Evolutionary conservation across 2,888 invertebrate genomes (phyloP).

Genomic region (Carpatolechia fugitivella): DNA sequence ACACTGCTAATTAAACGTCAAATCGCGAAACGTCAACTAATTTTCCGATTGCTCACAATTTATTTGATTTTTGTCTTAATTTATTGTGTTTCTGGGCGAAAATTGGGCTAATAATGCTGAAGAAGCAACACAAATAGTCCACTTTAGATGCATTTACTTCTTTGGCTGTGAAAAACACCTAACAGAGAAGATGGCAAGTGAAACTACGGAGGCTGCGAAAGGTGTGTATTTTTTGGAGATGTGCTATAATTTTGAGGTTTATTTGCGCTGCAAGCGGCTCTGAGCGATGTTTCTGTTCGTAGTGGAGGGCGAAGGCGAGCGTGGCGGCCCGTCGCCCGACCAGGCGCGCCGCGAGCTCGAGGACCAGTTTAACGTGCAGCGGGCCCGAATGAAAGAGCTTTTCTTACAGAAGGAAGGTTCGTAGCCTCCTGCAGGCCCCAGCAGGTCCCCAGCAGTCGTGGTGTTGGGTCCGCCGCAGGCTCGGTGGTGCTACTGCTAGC

Average conservation of each 20-base stretch:
- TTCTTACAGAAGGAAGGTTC: conserved; percentile 96
- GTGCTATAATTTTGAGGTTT: conserved; percentile 33
- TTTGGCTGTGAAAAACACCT: conserved; percentile 1
- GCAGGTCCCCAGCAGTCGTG: conserved; percentile 21
- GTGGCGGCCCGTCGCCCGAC: conserved; percentile 44
- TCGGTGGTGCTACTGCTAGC: background rate
- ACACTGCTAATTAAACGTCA: conserved; percentile 21
- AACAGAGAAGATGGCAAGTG: conserved; percentile 50
- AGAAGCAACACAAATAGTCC: conserved; percentile 6
- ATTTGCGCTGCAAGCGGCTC: conserved; percentile 48
- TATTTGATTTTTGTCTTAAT: conserved; percentile 22
- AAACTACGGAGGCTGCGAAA: conserved; percentile 48
- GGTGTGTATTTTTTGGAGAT: conserved; percentile 59
- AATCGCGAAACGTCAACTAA: conserved; percentile 33
- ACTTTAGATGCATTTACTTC: background rate
- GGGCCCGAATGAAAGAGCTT: conserved; percentile 95
- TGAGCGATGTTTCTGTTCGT: conserved; percentile 71
- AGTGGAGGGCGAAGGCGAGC: conserved; percentile 54
- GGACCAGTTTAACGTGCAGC: conserved; percentile 92
- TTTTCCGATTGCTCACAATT: conserved; percentile 31
- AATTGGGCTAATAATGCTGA: conserved; percentile 19
- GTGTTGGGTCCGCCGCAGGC: conserved; percentile 18
- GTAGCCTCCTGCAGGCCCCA: conserved; percentile 32
- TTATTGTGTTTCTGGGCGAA: conserved; percentile 16
- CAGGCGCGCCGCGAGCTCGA: conserved; percentile 79